Percentiles rank a stretch among this genome's conserved stretches.
Evolutionary conservation across 2,888 invertebrate genomes (phyloP).

Genomic region (Drosophila nr. perissopoda): DNA sequence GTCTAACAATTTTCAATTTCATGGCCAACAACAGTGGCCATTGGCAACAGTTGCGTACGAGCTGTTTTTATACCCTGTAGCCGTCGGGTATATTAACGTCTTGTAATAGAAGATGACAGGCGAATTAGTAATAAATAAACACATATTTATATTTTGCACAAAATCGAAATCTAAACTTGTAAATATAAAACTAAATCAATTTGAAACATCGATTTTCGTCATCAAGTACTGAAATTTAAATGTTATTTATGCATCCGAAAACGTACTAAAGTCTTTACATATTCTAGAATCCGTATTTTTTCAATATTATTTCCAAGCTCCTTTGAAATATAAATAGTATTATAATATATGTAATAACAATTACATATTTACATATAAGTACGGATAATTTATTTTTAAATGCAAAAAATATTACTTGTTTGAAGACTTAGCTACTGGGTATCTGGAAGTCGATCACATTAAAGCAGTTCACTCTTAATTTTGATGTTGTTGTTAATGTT

Average conservation of each 20-base stretch:
- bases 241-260: not conserved
- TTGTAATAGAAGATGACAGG: not conserved
- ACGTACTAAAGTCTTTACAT: not conserved
- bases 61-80: conserved; percentile 15
- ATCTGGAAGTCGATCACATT: not conserved
- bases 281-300: not conserved
- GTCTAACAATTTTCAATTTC: conserved; percentile 71
- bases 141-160: not conserved
- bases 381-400: not conserved
- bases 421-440: not conserved
- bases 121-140: not conserved
- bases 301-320: not conserved
- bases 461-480: not conserved
- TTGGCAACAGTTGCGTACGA: conserved; percentile 61
- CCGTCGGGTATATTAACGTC: not conserved
- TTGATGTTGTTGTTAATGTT: conserved; percentile 50
- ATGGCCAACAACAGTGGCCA: conserved; percentile 58
- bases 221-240: not conserved
- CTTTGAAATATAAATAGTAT: not conserved
- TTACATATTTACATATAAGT: not conserved
- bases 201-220: not conserved
- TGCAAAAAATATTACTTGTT: not conserved
- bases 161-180: not conserved
- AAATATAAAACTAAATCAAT: not conserved
- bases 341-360: no score